Conservation (phyloP, 2,888 invertebrate species). For the Nymphalis polychloros region DNA sequence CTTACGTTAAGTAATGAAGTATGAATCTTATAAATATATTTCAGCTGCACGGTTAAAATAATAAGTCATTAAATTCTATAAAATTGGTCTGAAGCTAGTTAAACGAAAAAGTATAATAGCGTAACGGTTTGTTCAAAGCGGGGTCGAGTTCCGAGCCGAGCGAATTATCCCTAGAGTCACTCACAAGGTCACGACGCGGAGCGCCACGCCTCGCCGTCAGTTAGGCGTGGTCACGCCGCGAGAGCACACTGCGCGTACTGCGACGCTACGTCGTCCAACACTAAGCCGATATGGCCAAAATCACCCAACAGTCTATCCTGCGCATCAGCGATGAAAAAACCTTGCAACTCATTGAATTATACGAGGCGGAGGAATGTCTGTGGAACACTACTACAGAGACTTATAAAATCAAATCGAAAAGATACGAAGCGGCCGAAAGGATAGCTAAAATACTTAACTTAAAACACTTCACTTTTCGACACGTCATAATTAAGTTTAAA, state of each 20-base stretch:
- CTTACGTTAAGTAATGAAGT: too few species aligned
- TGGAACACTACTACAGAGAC: slow-evolving; percentile 52
- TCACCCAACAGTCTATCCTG: slow-evolving; percentile 13
- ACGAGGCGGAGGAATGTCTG: slow-evolving; percentile 51
- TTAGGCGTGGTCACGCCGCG: slow-evolving; percentile 22
- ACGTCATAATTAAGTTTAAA: slow-evolving; percentile 62
- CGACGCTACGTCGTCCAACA: not conserved
- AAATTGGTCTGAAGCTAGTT: too few species aligned
- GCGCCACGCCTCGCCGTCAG: slow-evolving; percentile 17
- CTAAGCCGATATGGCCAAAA: not conserved
- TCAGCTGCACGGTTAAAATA: too few species aligned
- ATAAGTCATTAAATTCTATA: too few species aligned
- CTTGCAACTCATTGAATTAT: slow-evolving; percentile 45
- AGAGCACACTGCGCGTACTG: not conserved
- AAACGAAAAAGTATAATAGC: too few species aligned
- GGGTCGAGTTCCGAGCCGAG: too few species aligned
- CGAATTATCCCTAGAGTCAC: not conserved
- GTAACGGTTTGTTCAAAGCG: too few species aligned
- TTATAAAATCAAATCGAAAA: slow-evolving; percentile 48
- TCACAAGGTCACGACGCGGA: not conserved
- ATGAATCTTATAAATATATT: too few species aligned
- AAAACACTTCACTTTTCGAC: slow-evolving; percentile 51
- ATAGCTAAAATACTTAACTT: slow-evolving; percentile 55
- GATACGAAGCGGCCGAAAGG: slow-evolving; percentile 45
- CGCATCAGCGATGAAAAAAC: slow-evolving; percentile 24